Conservation (phyloP, 2,888 invertebrate species). For the Drosophila sordidula region DNA sequence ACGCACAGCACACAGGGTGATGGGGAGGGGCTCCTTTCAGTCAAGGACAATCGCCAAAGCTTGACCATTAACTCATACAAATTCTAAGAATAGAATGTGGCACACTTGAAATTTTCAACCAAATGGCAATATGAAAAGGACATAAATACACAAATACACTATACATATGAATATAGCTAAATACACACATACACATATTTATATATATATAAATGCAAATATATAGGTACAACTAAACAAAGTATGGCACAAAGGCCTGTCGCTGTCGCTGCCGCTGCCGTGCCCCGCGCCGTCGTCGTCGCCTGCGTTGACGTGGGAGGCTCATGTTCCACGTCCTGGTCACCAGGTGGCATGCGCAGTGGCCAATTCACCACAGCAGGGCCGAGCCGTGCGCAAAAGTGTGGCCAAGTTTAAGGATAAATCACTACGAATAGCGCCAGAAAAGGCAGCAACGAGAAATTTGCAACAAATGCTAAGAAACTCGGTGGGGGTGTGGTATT, state of each 20-base stretch:
- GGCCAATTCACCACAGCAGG: constrained; percentile 48
- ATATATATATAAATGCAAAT: background rate
- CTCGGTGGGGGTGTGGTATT: background rate
- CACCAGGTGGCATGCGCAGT: constrained; percentile 68
- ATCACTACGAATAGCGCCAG: constrained; percentile 55
- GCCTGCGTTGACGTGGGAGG: constrained; percentile 54
- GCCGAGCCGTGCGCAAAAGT: constrained; percentile 43
- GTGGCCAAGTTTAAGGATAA: constrained; percentile 78
- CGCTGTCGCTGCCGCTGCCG: constrained; percentile 35
- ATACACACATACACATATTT: constrained; percentile 2
- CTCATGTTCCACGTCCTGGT: constrained; percentile 61
- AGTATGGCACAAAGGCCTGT: constrained; percentile 31
- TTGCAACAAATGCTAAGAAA: constrained; percentile 18
- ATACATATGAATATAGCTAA: background rate
- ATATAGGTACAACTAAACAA: constrained; percentile 19
- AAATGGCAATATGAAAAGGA: constrained; percentile 33
- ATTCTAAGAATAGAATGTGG: constrained; percentile 39
- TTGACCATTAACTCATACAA: constrained; percentile 50
- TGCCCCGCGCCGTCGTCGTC: no score
- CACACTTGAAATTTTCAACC: constrained; percentile 54
- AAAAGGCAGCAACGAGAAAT: no score
- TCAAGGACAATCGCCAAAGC: constrained; percentile 34
- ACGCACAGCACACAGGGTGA: constrained; percentile 22
- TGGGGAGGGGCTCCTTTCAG: constrained; percentile 12
- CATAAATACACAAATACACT: constrained; percentile 23